Conservation (phyloP, 2,888 invertebrate species). For the Aphidius colemani region DNA sequence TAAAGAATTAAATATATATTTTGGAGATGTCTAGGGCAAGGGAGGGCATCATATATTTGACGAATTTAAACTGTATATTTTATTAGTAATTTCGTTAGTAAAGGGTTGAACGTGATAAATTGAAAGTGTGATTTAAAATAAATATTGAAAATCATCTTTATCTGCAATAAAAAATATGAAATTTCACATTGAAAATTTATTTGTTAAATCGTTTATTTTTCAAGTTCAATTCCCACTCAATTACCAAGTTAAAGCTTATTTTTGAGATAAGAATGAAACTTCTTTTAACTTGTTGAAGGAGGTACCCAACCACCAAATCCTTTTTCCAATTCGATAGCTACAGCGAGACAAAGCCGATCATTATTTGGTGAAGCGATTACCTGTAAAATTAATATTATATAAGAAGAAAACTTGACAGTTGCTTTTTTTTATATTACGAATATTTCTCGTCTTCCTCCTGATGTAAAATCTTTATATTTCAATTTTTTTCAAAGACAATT, state of each 20-base stretch:
- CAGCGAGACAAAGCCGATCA: constrained; percentile 79
- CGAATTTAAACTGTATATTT: too few relatives aligned
- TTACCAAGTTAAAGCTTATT: not conserved
- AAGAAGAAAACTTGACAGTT: too few relatives aligned
- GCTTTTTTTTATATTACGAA: too few relatives aligned
- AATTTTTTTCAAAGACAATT: too few relatives aligned
- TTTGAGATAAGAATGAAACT: not conserved
- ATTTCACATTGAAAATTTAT: constrained; percentile 6
- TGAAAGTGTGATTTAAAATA: not conserved
- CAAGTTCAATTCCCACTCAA: too few relatives aligned
- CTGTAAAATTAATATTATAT: too few relatives aligned
- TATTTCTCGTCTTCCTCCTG: too few relatives aligned
- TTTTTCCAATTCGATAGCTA: constrained; percentile 77
- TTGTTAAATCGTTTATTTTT: too few relatives aligned
- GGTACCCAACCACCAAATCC: constrained; percentile 83
- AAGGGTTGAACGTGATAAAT: constrained; percentile 6
- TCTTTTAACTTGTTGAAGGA: constrained; percentile 49
- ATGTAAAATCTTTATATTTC: too few relatives aligned
- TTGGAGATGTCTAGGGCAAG: not conserved
- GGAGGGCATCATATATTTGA: not conserved
- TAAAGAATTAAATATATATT: not conserved
- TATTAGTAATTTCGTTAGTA: too few relatives aligned
- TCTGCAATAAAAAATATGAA: too few relatives aligned
- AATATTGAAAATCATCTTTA: not conserved
- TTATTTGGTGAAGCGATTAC: constrained; percentile 75